A percentile compares a stretch with the other conserved stretches of the same genome.
These are phyloP conservation scores for Hedychridium roseum DNA, from an alignment of 2,888 invertebrate genomes.

Conservation along the genomic window DNA sequence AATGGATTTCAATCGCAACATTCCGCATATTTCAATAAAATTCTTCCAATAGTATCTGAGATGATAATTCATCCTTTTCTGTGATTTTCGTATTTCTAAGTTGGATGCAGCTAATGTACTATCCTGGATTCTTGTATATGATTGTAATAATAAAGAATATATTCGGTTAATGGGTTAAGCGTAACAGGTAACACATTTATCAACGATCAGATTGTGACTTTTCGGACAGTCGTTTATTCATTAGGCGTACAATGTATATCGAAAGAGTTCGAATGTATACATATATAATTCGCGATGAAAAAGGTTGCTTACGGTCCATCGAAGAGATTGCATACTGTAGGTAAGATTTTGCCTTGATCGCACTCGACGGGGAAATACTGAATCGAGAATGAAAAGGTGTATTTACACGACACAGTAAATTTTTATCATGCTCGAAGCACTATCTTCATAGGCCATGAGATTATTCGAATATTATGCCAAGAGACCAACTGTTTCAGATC, in stretches of 20 bases:
- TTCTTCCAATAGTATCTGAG: too few species aligned
- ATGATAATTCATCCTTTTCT: too few species aligned
- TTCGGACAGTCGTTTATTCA: too few species aligned
- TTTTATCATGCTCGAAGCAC: too few species aligned
- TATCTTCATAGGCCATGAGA: too few species aligned
- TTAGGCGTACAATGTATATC: conserved; percentile 31
- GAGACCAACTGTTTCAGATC: too few species aligned
- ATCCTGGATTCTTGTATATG: conserved; percentile 24
- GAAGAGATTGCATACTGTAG: conserved; percentile 30
- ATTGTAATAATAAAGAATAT: conserved; percentile 27
- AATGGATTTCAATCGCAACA: too few species aligned
- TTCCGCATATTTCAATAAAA: too few species aligned
- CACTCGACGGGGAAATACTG: conserved; percentile 24
- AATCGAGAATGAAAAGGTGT: conserved; percentile 22
- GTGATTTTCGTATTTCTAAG: too few species aligned
- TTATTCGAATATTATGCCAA: too few species aligned
- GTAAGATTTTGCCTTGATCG: conserved; percentile 22
- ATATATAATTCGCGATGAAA: conserved; percentile 41
- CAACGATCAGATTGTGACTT: too few species aligned
- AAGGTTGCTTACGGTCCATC: conserved; percentile 28
- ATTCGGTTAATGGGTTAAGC: conserved; percentile 15
- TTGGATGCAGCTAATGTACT: conserved; percentile 16
- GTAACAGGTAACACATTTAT: neutral
- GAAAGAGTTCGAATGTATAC: conserved; percentile 34
- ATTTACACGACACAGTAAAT: too few species aligned